Evolutionary conservation across 1,140 invertebrate species (phyloP).

Genomic region (Diorhabda carinulata): DNA sequence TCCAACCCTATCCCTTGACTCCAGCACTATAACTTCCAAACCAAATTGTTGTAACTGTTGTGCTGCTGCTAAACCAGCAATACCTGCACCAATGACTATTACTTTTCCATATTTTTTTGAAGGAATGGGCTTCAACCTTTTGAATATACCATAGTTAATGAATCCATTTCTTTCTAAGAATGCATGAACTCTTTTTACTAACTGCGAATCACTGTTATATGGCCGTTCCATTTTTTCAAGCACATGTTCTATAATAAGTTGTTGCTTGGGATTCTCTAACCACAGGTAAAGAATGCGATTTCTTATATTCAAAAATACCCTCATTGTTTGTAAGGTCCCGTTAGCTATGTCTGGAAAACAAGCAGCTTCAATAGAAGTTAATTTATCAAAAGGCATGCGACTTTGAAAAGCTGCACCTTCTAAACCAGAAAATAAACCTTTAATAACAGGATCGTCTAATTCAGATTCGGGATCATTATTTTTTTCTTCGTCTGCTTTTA

Average conservation of each 20-base stretch:
- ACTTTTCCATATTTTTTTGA: slow-evolving; percentile 83
- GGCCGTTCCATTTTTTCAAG: slow-evolving; percentile 81
- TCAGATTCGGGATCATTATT: slow-evolving; percentile 51
- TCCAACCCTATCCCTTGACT: slow-evolving; percentile 92
- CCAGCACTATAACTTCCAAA: slow-evolving; percentile 91
- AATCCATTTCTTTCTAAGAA: slow-evolving; percentile 95
- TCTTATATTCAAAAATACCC: slow-evolving; percentile 88
- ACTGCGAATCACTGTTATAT: slow-evolving; percentile 81
- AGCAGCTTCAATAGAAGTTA: slow-evolving; percentile 89
- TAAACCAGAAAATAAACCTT: slow-evolving; percentile 57
- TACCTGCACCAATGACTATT: slow-evolving; percentile 91
- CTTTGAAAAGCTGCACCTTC: slow-evolving; percentile 93
- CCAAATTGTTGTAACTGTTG: slow-evolving; percentile 94
- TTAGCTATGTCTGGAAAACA: slow-evolving; percentile 89
- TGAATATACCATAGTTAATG: slow-evolving; percentile 98
- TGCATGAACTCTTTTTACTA: slow-evolving; percentile 82
- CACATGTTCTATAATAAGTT: slow-evolving; percentile 79
- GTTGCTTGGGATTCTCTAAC: slow-evolving; percentile 93
- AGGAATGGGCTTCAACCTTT: slow-evolving; percentile 72
- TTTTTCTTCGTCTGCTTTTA: slow-evolving; percentile 50
- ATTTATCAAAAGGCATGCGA: slow-evolving; percentile 89
- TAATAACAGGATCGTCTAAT: slow-evolving; percentile 46
- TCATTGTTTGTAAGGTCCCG: slow-evolving; percentile 76
- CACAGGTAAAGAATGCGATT: slow-evolving; percentile 94
- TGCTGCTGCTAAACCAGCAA: slow-evolving; percentile 89